Conservation (phyloP, 2,888 invertebrate species). For the Achlya flavicornis region DNA sequence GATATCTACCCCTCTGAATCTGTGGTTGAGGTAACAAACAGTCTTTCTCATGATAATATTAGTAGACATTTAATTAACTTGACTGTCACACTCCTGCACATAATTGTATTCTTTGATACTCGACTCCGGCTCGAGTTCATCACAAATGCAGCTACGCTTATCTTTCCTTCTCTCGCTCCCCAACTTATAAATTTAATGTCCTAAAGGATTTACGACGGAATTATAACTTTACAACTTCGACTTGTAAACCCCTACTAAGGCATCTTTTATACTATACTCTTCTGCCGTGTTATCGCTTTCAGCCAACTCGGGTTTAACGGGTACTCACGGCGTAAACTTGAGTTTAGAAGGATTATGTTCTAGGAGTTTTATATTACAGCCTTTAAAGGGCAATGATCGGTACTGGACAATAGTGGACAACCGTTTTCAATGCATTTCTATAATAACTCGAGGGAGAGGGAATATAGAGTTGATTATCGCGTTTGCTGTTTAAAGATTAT, state of each 20-base stretch:
- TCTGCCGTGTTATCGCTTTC: conserved; percentile 3
- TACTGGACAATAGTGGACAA: too few species aligned
- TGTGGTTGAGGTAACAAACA: too few species aligned
- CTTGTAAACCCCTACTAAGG: conserved; percentile 38
- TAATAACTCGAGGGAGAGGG: too few species aligned
- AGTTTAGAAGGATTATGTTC: not conserved
- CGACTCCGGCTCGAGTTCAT: conserved; percentile 50
- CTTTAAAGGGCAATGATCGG: not conserved
- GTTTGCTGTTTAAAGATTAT: not conserved
- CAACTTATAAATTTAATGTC: conserved; percentile 74
- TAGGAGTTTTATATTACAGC: conserved; percentile 3
- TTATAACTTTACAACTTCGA: conserved; percentile 66
- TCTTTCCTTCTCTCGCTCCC: conserved; percentile 57
- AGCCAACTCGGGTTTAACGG: too few species aligned
- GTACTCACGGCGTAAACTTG: not conserved
- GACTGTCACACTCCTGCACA: not conserved
- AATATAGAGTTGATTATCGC: too few species aligned
- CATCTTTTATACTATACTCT: conserved; percentile 16
- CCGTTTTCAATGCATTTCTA: too few species aligned
- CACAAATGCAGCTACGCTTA: conserved; percentile 68
- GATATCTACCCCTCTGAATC: too few species aligned
- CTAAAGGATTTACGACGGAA: conserved; percentile 69
- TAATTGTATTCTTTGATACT: conserved; percentile 8
- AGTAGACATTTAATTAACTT: not conserved
- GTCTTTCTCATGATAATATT: not conserved